phyloP scores from a whole-genome alignment of 2,888 invertebrate genomes.

The Strigamia transsilvanica region DNA sequence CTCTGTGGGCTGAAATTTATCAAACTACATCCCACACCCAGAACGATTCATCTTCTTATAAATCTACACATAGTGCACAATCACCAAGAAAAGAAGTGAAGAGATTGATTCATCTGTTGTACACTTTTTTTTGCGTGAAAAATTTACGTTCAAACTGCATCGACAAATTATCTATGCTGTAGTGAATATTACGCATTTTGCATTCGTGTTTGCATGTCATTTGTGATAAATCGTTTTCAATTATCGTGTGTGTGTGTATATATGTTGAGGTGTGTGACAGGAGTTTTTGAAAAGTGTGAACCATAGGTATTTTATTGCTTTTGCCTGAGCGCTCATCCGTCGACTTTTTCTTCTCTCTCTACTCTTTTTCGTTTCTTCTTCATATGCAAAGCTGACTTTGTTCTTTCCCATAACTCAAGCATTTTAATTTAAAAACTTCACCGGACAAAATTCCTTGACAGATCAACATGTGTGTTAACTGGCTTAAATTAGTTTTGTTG shows the following conservation, averaged over 20 bases:
- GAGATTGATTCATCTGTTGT: conserved; percentile 25
- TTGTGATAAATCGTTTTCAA: conserved; percentile 53
- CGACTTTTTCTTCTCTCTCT: conserved; percentile 35
- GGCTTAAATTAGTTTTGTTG: conserved; percentile 51
- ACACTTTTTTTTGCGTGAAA: neutral
- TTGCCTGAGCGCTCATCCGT: conserved; percentile 50
- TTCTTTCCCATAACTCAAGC: conserved; percentile 50
- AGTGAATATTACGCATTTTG: conserved; percentile 20
- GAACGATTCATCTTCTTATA: conserved; percentile 32
- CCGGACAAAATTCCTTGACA: conserved; percentile 25
- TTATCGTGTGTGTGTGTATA: conserved; percentile 46
- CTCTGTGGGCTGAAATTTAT: conserved; percentile 34
- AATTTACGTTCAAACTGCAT: neutral
- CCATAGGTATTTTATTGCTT: conserved; percentile 51
- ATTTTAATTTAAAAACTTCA: conserved; percentile 52
- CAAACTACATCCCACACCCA: conserved; percentile 38
- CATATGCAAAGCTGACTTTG: conserved; percentile 40
- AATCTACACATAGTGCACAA: conserved; percentile 16
- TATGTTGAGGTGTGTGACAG: conserved; percentile 37
- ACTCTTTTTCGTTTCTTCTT: conserved; percentile 41
- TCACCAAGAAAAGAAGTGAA: conserved; percentile 11
- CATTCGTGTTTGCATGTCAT: conserved; percentile 20
- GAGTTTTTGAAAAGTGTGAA: conserved; percentile 28
- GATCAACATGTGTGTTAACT: conserved; percentile 52
- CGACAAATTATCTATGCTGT: conserved; percentile 16